phyloP scores from a whole-genome alignment of 1,140 invertebrate species.

The Nomia melanderi region DNA sequence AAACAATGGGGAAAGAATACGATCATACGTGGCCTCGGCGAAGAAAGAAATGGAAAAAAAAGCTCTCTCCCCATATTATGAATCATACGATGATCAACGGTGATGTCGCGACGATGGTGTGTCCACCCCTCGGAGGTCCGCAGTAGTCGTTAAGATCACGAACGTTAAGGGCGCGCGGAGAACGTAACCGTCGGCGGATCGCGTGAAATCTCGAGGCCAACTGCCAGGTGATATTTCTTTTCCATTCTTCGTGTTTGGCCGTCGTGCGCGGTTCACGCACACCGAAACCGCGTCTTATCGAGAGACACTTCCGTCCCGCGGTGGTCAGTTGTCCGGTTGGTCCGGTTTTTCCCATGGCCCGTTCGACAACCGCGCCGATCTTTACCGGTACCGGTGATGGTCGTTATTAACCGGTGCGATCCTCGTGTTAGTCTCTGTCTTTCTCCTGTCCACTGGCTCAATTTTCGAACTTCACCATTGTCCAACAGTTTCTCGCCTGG shows the following conservation, averaged over 20 bases:
- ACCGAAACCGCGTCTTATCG: slow-evolving; percentile 52
- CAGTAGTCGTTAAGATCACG: slow-evolving; percentile 7
- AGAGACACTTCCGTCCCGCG: slow-evolving; percentile 36
- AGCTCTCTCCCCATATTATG: not conserved
- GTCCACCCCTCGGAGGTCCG: slow-evolving; percentile 1
- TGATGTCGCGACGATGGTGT: not conserved
- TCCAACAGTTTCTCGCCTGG: not conserved
- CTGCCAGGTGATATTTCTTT: slow-evolving; percentile 58
- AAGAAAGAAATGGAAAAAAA: not conserved
- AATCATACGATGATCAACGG: not conserved
- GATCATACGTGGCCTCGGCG: not conserved
- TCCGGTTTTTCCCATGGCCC: slow-evolving; percentile 70
- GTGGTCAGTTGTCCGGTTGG: slow-evolving; percentile 70
- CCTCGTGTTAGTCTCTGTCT: slow-evolving; percentile 18
- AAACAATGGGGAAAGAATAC: not conserved
- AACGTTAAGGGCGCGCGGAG: slow-evolving; percentile 6
- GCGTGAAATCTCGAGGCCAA: slow-evolving; percentile 52
- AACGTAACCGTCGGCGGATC: slow-evolving; percentile 46
- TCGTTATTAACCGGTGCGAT: slow-evolving; percentile 27
- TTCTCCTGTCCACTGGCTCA: slow-evolving; percentile 8
- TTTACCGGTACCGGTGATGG: slow-evolving; percentile 7
- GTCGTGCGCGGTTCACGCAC: slow-evolving; percentile 14
- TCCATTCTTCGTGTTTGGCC: slow-evolving; percentile 42
- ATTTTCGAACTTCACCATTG: slow-evolving; percentile 51
- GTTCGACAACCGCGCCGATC: slow-evolving; percentile 23